Evolutionary conservation across 2,113 vertebrate genomes (phyloP).

Genomic region (Sorex araneus): DNA sequence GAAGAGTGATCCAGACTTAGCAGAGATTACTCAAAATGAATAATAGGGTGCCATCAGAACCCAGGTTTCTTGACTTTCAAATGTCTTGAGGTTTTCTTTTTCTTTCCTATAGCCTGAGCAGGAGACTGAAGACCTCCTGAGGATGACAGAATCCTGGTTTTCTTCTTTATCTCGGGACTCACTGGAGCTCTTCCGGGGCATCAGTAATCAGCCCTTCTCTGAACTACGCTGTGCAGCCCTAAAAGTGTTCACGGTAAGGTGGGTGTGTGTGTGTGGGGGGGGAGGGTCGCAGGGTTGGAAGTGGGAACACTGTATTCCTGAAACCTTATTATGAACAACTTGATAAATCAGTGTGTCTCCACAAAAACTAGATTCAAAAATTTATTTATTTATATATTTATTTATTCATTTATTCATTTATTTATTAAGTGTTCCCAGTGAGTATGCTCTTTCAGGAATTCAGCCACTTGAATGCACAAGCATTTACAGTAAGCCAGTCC

Average conservation of each 20-base stretch:
- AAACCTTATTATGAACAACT: no score
- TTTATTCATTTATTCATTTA: no score
- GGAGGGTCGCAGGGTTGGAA: slow-evolving; percentile 36
- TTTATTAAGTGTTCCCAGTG: slow-evolving; percentile 92
- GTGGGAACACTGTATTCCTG: no score
- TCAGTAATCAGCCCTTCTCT: slow-evolving; percentile 96
- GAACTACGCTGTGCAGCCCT: slow-evolving; percentile 95
- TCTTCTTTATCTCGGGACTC: slow-evolving; percentile 91
- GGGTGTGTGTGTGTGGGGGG: no score
- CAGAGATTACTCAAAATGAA: neutral
- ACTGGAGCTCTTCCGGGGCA: slow-evolving; percentile 93
- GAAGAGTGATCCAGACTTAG: neutral
- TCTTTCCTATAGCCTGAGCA: slow-evolving; percentile 91
- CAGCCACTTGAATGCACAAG: neutral
- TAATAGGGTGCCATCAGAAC: neutral
- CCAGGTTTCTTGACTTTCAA: neutral
- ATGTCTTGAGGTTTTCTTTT: slow-evolving; percentile 17
- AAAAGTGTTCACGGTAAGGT: slow-evolving; percentile 92
- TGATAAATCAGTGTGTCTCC: no score
- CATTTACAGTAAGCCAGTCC: neutral
- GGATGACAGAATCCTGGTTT: slow-evolving; percentile 96
- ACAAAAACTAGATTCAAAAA: no score
- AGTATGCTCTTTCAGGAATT: slow-evolving; percentile 79
- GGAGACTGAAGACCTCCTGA: slow-evolving; percentile 96
- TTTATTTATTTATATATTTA: no score